Conservation (phyloP, 2,797 vertebrate species). For the Peromyscus melanophrys region DNA sequence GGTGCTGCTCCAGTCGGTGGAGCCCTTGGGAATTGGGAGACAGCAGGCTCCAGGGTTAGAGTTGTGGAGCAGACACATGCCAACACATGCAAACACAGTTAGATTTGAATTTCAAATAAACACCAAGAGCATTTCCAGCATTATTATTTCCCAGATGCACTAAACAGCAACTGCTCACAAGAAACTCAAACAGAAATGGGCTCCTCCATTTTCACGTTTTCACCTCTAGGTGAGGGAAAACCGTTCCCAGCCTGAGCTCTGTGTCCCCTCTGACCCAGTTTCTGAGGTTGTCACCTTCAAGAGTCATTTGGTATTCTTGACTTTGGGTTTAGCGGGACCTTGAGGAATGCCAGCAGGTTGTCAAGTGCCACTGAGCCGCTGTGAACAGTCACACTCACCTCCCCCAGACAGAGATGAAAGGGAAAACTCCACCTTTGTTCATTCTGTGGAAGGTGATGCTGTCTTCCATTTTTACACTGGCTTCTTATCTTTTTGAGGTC, state of each 20-base stretch:
- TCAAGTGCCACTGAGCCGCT: background rate
- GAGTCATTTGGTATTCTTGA: slow-evolving; percentile 13
- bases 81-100: background rate
- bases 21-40: background rate
- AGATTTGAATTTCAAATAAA: slow-evolving; percentile 54
- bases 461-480: slow-evolving; percentile 45
- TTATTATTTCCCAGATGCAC: slow-evolving; percentile 3
- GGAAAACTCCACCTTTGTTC: slow-evolving; percentile 47
- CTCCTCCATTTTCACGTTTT: background rate
- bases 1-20: background rate
- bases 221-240: background rate
- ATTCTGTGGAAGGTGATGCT: slow-evolving; percentile 47
- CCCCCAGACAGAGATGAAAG: slow-evolving; percentile 13
- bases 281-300: background rate
- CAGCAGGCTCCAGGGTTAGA: background rate
- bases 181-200: slow-evolving; percentile 19
- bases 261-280: background rate
- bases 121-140: slow-evolving; percentile 3
- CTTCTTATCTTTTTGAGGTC: slow-evolving; percentile 64
- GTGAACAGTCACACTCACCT: background rate
- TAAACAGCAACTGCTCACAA: background rate
- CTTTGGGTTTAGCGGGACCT: background rate
- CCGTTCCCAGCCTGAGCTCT: background rate
- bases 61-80: background rate
- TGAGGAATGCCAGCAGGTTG: slow-evolving; percentile 17